phyloP scores from a whole-genome alignment of 2,797 vertebrate genomes.

The Mormyrops attenuatus region DNA sequence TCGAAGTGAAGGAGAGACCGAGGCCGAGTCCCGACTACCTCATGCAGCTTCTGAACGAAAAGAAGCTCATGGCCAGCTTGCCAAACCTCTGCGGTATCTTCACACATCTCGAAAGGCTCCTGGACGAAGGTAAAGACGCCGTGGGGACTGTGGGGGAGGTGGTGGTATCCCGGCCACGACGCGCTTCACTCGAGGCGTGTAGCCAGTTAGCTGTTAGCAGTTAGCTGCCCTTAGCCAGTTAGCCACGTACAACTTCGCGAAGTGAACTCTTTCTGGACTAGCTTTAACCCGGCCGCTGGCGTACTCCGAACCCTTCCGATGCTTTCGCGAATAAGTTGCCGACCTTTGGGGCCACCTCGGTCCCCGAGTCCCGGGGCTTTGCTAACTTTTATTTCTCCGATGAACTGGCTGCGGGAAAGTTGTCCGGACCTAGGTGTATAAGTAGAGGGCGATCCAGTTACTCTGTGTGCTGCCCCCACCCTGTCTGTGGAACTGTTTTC shows the following conservation, averaged over 20 bases:
- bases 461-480: neutral
- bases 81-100: slow-evolving; percentile 79
- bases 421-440: slow-evolving; percentile 31
- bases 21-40: slow-evolving; percentile 81
- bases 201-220: slow-evolving; percentile 9
- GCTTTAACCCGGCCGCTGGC: neutral
- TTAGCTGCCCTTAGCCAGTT: neutral
- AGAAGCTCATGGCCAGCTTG: slow-evolving; percentile 78
- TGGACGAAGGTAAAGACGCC: slow-evolving; percentile 81
- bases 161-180: slow-evolving; percentile 11
- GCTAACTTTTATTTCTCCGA: neutral
- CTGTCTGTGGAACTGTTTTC: neutral
- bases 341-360: neutral
- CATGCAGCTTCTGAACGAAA: slow-evolving; percentile 78
- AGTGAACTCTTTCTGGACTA: neutral
- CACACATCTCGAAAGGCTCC: slow-evolving; percentile 87
- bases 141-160: slow-evolving; percentile 32
- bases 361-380: neutral
- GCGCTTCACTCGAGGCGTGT: neutral
- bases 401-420: slow-evolving; percentile 41
- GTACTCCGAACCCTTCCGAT: neutral
- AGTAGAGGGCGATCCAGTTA: slow-evolving; percentile 13
- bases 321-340: neutral
- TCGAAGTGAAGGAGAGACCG: slow-evolving; percentile 80
- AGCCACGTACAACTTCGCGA: neutral